Evolutionary conservation across 2,113 vertebrate genomes (phyloP), one percentile per base, ranked within the genome.

Genomic region (Rhinolophus ferrumequinum): DNA sequence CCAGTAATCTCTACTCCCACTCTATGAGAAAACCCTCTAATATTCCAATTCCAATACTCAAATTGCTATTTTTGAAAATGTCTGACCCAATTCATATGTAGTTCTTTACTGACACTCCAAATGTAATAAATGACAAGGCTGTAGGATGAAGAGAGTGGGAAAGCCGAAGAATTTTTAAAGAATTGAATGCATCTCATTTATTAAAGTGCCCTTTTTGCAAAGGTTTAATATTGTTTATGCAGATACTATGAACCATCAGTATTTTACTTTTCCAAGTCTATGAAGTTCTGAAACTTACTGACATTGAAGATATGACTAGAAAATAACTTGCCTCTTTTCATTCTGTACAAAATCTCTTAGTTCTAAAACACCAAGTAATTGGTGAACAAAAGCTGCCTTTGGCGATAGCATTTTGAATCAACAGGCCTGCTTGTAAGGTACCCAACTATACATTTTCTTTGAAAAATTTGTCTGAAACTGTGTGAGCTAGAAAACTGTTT

Each of bases 341-440:
- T 54, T 75, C n/a, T 35, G 50, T 11, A 89, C 77, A 83, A 88
- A 86, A 88, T 73, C 64, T 75, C 88, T 90, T 58, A 62, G 91
- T 89, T 96, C 81, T 81, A 75, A 95, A 88, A 93, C 38, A 77
- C 76, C 85, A 69, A 72, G 56, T 67, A 88, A 81, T 26, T 75
- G 94, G 28, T 12, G 16, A 90, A 97, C 97, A 97, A 96, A 95
- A 92, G 88, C 85, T 33, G 73, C 41, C 97, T 96, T 50, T 67
- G 79, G 88, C 56, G 58, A 81, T 2, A 85, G 73, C 67, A 89
- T 93, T 81, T 11, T 76, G 85, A 82, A 90, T 73, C 88, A 73
- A 64, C 13, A 69, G 81, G 76, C 85, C n/a, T 82, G 38, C 50
- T 2, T 73, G 24, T 38, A 64, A 96, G 93, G 73, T 82, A 70